phyloP scores from a whole-genome alignment of 2,888 invertebrate species.

The Andrena flavipes region DNA sequence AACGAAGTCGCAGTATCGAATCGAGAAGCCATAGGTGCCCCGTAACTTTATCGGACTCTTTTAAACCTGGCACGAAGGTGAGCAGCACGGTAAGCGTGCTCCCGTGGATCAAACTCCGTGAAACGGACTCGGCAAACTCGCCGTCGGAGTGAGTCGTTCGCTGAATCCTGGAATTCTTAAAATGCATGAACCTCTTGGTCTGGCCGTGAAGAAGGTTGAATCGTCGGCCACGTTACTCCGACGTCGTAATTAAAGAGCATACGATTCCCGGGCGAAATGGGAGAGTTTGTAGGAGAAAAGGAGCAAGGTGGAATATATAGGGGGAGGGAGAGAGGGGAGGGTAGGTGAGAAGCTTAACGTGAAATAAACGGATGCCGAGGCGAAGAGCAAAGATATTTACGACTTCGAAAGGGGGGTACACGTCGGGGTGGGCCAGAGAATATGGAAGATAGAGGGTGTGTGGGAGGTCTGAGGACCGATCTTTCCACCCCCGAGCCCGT shows the following conservation, averaged over 20 bases:
- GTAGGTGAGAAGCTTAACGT: constrained; percentile 34
- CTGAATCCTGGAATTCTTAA: constrained; percentile 18
- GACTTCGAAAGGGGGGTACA: constrained; percentile 53
- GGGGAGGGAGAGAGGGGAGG: neutral
- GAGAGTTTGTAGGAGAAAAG: neutral
- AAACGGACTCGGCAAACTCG: neutral
- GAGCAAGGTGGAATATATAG: neutral
- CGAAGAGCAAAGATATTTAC: constrained; percentile 67
- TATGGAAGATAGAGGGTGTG: constrained; percentile 17
- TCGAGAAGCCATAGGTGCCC: neutral
- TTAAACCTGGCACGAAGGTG: neutral
- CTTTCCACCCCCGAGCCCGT: constrained; percentile 43
- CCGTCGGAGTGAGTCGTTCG: neutral
- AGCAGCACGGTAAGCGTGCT: neutral
- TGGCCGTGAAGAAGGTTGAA: constrained; percentile 24
- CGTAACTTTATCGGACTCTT: neutral
- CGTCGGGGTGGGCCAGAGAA: constrained; percentile 13
- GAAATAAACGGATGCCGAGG: constrained; percentile 49
- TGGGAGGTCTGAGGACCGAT: constrained; percentile 27
- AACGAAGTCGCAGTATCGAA: neutral
- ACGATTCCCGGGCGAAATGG: constrained; percentile 19
- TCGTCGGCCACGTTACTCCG: constrained; percentile 36
- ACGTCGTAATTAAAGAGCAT: constrained; percentile 58
- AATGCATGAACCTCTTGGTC: constrained; percentile 17
- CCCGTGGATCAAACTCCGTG: neutral